Conservation (phyloP, 1,140 invertebrate species). For the Lucilia sericata region DNA sequence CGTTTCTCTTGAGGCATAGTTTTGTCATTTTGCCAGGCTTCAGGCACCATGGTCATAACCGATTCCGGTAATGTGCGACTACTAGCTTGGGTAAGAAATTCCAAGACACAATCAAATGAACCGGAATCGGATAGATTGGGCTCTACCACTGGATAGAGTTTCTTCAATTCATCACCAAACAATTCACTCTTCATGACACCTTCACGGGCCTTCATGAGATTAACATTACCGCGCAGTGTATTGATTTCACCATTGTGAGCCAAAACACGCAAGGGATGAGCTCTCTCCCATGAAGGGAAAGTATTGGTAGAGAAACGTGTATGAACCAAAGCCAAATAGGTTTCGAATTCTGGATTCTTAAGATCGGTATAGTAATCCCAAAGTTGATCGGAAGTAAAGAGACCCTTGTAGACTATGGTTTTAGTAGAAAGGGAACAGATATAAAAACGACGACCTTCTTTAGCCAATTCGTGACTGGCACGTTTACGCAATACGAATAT, state of each 20-base stretch:
- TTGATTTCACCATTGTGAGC: constrained; percentile 99
- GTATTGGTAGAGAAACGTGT: constrained; percentile 98
- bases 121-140: constrained; percentile 98
- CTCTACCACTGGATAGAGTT: constrained; percentile 97
- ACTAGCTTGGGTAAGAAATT: constrained; percentile 95
- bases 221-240: constrained; percentile 97
- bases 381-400: constrained; percentile 95
- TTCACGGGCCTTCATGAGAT: constrained; percentile 98
- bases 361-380: constrained; percentile 82
- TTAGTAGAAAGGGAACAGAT: constrained; percentile 93
- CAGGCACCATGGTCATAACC: constrained; percentile 99
- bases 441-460: constrained; percentile 90
- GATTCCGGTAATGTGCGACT: constrained; percentile 92
- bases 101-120: constrained; percentile 96
- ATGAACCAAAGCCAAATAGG: constrained; percentile 95
- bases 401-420: constrained; percentile 97
- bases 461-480: constrained; percentile 88
- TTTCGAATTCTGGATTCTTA: constrained; percentile 86
- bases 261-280: constrained; percentile 95
- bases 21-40: constrained; percentile 97
- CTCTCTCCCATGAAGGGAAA: constrained; percentile 98
- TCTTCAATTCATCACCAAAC: constrained; percentile 85
- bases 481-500: constrained; percentile 94
- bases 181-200: constrained; percentile 93
- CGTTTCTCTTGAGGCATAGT: constrained; percentile 93